Percentiles rank a stretch among this genome's conserved stretches.
Evolutionary conservation across 64 coral and sea anemone species (phyloP).

Genomic region (Porites lutea): DNA sequence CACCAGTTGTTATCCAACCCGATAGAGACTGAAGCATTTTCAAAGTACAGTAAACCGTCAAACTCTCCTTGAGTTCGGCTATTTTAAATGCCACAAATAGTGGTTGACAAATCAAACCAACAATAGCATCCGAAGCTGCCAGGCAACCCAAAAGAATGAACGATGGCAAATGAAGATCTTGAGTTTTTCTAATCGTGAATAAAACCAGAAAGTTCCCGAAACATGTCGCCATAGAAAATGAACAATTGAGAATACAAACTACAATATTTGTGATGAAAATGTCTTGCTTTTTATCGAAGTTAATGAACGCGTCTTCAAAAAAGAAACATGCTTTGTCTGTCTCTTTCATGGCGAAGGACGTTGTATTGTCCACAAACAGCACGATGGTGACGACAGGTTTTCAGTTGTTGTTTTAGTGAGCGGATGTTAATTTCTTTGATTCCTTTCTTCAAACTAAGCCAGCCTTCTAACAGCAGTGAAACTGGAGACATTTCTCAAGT

Average conservation of each 20-base stretch:
- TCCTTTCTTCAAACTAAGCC: no score
- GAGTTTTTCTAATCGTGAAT: no score
- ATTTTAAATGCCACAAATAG: no score
- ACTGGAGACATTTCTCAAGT: no score
- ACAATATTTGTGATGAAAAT: slow-evolving; percentile 53
- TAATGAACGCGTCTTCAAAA: neutral
- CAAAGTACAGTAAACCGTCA: neutral
- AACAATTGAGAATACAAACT: slow-evolving; percentile 32
- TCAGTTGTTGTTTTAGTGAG: no score
- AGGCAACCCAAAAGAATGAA: slow-evolving; percentile 31
- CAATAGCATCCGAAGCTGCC: no score
- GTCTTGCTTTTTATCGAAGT: neutral
- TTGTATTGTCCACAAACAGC: no score
- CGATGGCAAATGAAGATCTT: slow-evolving; percentile 37
- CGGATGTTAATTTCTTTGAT: no score
- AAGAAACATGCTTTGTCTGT: slow-evolving; percentile 30
- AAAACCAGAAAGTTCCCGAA: neutral
- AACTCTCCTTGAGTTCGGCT: no score
- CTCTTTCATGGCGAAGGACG: neutral
- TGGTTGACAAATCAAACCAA: no score
- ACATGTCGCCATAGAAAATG: slow-evolving; percentile 7
- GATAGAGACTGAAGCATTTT: neutral
- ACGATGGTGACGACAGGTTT: no score
- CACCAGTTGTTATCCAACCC: slow-evolving; percentile 5
- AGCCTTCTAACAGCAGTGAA: no score